Evolutionary conservation across 2,888 invertebrate species (phyloP).

Genomic region (Boloria selene): DNA sequence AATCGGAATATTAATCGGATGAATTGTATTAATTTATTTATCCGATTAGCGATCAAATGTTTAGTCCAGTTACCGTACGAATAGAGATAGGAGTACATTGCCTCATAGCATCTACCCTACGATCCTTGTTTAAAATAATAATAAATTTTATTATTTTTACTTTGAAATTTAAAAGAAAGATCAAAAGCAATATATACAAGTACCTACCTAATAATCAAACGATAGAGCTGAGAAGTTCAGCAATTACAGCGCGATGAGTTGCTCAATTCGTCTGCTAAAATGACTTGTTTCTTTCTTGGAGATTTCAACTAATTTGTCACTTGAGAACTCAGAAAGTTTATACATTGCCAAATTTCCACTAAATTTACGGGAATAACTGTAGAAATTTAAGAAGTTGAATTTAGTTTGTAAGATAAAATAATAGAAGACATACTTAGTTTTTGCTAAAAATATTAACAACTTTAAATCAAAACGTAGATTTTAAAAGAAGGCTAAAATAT

Average conservation of each 20-base stretch:
- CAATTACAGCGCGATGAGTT: constrained; percentile 74
- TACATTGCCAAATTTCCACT: constrained; percentile 11
- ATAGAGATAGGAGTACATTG: too few species aligned
- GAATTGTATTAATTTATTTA: too few species aligned
- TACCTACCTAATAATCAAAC: constrained; percentile 62
- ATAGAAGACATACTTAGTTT: too few species aligned
- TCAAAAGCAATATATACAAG: constrained; percentile 48
- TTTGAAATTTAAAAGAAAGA: not conserved
- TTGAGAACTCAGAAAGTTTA: constrained; percentile 13
- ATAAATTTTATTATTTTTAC: too few species aligned
- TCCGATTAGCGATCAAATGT: too few species aligned
- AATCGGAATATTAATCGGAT: too few species aligned
- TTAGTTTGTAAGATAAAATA: constrained; percentile 8
- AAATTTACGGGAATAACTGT: not conserved
- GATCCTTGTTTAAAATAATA: too few species aligned
- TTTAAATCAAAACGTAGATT: too few species aligned
- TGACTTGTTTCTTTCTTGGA: constrained; percentile 62
- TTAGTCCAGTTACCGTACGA: too few species aligned
- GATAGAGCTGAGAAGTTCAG: constrained; percentile 59
- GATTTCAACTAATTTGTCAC: constrained; percentile 64
- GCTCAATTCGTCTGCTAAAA: constrained; percentile 61
- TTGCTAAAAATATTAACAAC: too few species aligned
- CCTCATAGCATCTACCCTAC: too few species aligned
- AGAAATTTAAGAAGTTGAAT: not conserved
- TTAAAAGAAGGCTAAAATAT: too few species aligned